Evolutionary conservation across 2,113 vertebrate genomes (phyloP).

Genomic region (Nerophis ophidion): DNA sequence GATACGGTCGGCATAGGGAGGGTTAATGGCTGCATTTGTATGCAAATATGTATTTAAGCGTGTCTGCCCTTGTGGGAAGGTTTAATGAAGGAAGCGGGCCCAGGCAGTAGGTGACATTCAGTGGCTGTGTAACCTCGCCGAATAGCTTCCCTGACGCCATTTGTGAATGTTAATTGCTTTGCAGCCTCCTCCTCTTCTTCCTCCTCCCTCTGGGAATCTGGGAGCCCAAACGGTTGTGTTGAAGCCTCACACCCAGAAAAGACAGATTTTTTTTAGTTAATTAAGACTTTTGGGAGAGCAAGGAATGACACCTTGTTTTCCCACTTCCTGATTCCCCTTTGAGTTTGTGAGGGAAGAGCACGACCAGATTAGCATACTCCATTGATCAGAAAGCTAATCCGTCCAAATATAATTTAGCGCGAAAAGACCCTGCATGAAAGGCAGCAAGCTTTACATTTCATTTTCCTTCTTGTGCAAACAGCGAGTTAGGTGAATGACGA

Average conservation of each 20-base stretch:
- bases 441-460: conserved; percentile 21
- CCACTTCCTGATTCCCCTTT: conserved; percentile 3
- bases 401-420: conserved; percentile 31
- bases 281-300: conserved; percentile 15
- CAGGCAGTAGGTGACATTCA: conserved; percentile 63
- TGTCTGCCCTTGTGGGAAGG: conserved; percentile 56
- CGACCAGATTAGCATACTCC: conserved; percentile 36
- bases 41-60: conserved; percentile 70
- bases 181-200: conserved; percentile 24
- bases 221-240: conserved; percentile 10
- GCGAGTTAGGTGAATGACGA: conserved; percentile 18
- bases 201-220: conserved; percentile 29
- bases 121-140: conserved; percentile 46
- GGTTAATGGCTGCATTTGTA: conserved; percentile 67
- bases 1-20: conserved; percentile 52
- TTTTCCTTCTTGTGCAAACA: conserved; percentile 6
- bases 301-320: conserved; percentile 14
- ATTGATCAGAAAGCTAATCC: conserved; percentile 39
- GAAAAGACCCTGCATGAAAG: conserved; percentile 27
- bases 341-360: background rate
- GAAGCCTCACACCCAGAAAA: conserved; percentile 1
- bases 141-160: conserved; percentile 59
- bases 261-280: background rate
- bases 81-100: conserved; percentile 56
- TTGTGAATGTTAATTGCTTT: conserved; percentile 73